phyloP scores from a whole-genome alignment of 2,888 invertebrate species.

The Polyommatus icarus region DNA sequence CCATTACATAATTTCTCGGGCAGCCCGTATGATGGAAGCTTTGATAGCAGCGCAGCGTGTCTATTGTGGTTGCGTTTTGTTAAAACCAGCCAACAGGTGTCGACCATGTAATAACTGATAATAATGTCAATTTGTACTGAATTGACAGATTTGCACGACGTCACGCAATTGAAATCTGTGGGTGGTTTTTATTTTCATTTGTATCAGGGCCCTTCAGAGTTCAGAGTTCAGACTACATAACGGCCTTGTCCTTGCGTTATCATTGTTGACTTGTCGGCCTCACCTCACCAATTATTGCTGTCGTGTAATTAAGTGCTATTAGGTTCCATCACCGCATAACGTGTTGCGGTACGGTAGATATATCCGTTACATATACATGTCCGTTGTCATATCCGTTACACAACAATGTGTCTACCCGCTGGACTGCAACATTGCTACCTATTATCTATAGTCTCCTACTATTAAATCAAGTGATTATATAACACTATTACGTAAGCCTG shows the following conservation, averaged over 20 bases:
- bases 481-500: neutral
- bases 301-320: conserved; percentile 32
- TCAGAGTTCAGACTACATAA: conserved; percentile 6
- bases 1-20: too few species aligned
- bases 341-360: conserved; percentile 20
- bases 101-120: too few species aligned
- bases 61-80: too few species aligned
- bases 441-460: neutral
- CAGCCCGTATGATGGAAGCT: too few species aligned
- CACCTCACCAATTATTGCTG: conserved; percentile 28
- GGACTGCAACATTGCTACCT: neutral
- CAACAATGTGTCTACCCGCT: neutral
- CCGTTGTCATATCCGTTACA: conserved; percentile 28
- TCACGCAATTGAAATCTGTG: too few species aligned
- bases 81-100: too few species aligned
- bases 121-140: too few species aligned
- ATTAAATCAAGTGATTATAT: neutral
- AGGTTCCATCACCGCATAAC: conserved; percentile 28
- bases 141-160: too few species aligned
- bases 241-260: conserved; percentile 25
- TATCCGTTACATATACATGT: conserved; percentile 27
- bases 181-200: neutral
- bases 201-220: conserved; percentile 1
- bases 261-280: conserved; percentile 22
- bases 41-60: too few species aligned